These are phyloP conservation scores for Drosophila macrospina DNA, from an alignment of 2,888 invertebrate genomes.

Conservation along the genomic window DNA sequence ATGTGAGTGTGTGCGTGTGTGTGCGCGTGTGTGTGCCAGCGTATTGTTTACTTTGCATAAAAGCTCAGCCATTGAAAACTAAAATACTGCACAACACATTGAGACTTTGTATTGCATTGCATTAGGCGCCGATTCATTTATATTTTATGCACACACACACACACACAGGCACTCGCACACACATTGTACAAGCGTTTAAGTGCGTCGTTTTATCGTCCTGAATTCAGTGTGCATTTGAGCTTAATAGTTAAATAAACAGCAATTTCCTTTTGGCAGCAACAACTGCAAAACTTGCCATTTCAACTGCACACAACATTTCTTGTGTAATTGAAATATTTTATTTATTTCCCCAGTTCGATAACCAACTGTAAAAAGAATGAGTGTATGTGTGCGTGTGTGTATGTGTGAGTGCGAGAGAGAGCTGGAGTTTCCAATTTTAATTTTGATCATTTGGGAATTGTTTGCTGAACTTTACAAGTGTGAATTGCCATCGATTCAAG, in stretches of 20 bases:
- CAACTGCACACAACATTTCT: slow-evolving; percentile 34
- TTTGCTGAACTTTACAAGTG: slow-evolving; percentile 8
- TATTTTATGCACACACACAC: slow-evolving; percentile 71
- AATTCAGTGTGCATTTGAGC: slow-evolving; percentile 68
- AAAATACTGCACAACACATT: slow-evolving; percentile 78
- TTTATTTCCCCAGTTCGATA: slow-evolving; percentile 36
- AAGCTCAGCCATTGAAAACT: slow-evolving; percentile 80
- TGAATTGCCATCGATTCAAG: slow-evolving; percentile 8
- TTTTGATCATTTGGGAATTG: slow-evolving; percentile 7
- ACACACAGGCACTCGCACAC: background rate
- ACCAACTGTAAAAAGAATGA: too few species aligned
- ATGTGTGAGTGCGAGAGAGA: background rate
- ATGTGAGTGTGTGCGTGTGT: slow-evolving; percentile 31
- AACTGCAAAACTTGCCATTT: slow-evolving; percentile 32
- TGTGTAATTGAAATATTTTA: slow-evolving; percentile 56
- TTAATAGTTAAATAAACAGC: slow-evolving; percentile 79
- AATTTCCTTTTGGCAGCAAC: slow-evolving; percentile 62
- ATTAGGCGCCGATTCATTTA: slow-evolving; percentile 77
- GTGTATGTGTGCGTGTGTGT: background rate
- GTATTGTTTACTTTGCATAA: slow-evolving; percentile 76
- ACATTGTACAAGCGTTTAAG: slow-evolving; percentile 12
- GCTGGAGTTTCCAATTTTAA: slow-evolving; percentile 9
- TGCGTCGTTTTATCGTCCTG: slow-evolving; percentile 46
- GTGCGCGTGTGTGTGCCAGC: too few species aligned
- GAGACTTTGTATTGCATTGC: slow-evolving; percentile 74